These are phyloP conservation scores for Pinna nobilis DNA, from an alignment of 1,140 invertebrate genomes.

Conservation along the genomic window DNA sequence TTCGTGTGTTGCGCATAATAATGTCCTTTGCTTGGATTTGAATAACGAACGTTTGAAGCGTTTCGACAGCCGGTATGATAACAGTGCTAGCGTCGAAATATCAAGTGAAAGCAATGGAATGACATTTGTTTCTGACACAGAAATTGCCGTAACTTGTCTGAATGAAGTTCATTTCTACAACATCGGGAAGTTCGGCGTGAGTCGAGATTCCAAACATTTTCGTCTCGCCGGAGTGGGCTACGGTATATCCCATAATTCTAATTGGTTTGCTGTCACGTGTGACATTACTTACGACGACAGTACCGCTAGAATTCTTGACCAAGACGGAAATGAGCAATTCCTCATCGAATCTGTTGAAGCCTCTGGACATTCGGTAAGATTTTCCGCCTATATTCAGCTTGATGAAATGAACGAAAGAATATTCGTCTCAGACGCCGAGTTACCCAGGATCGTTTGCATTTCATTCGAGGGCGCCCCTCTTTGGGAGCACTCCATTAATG, in stretches of 20 bases:
- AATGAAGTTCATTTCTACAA: constrained; percentile 38
- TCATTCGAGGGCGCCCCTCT: constrained; percentile 11
- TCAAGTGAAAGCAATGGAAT: constrained; percentile 11
- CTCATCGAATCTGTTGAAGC: background rate
- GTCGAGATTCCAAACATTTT: constrained; percentile 22
- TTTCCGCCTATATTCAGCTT: constrained; percentile 2
- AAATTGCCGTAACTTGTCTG: constrained; percentile 34
- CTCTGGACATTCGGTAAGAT: background rate
- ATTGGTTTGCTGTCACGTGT: constrained; percentile 24
- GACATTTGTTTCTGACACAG: constrained; percentile 20
- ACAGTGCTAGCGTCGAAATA: constrained; percentile 14
- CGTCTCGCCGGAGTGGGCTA: constrained; percentile 18
- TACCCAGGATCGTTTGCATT: background rate
- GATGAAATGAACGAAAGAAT: background rate
- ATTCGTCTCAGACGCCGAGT: constrained; percentile 21
- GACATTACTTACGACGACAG: constrained; percentile 16
- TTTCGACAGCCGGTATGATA: constrained; percentile 20
- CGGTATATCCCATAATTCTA: constrained; percentile 15
- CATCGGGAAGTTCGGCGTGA: constrained; percentile 36
- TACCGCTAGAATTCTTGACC: constrained; percentile 27
- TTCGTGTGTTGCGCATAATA: constrained; percentile 10
- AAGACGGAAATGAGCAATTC: constrained; percentile 23
- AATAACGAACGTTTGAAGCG: constrained; percentile 33
- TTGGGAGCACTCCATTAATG: constrained; percentile 13
- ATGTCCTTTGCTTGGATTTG: constrained; percentile 26